Evolutionary conservation across 2,888 invertebrate species (phyloP).

Genomic region (Uropetala carovei): DNA sequence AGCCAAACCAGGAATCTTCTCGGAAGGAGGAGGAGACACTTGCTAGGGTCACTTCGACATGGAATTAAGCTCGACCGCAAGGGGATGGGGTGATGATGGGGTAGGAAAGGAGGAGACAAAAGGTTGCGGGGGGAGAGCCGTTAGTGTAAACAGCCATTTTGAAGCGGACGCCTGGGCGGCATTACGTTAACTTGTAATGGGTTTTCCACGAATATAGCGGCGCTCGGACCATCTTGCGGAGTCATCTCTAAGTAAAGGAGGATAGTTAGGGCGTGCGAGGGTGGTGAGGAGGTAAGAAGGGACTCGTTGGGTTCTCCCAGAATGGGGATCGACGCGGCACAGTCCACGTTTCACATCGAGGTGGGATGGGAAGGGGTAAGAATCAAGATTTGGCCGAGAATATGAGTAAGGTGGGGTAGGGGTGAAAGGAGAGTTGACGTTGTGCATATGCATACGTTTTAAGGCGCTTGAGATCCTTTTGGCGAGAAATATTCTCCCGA

Average conservation of each 20-base stretch:
- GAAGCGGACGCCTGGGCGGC: slow-evolving; percentile 54
- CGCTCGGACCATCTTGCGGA: slow-evolving; percentile 47
- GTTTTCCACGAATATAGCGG: slow-evolving; percentile 39
- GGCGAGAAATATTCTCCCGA: slow-evolving; percentile 39
- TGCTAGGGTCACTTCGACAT: slow-evolving; percentile 41
- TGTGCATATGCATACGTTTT: slow-evolving; percentile 52
- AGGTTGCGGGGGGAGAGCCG: slow-evolving; percentile 32
- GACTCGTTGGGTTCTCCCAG: neutral
- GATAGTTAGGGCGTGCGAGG: neutral
- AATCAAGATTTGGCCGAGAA: neutral
- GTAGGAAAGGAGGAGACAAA: neutral
- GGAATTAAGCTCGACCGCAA: slow-evolving; percentile 39
- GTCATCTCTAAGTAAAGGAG: slow-evolving; percentile 20
- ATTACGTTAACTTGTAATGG: slow-evolving; percentile 63
- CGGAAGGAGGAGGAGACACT: slow-evolving; percentile 21
- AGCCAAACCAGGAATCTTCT: slow-evolving; percentile 39
- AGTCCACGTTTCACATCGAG: neutral
- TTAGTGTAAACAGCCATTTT: slow-evolving; percentile 55
- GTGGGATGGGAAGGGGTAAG: neutral
- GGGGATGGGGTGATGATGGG: neutral
- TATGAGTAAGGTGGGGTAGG: neutral
- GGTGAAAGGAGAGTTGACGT: neutral
- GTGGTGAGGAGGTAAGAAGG: neutral
- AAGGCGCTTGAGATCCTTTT: slow-evolving; percentile 37
- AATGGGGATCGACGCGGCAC: neutral